Evolutionary conservation across 2,888 invertebrate species (phyloP).

Genomic region (Pasiphila rectangulata): DNA sequence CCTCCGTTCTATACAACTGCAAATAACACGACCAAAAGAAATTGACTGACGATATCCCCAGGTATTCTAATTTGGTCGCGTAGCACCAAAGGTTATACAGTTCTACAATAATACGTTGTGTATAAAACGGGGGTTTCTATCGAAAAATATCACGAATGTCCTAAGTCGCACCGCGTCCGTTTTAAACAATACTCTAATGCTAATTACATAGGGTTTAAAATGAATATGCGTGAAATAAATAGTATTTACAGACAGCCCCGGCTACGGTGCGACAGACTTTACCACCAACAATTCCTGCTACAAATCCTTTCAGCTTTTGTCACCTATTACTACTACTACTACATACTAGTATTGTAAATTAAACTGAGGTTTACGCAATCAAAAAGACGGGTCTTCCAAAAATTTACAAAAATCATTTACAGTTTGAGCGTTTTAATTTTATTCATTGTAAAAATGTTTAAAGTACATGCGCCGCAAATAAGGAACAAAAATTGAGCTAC

Average conservation of each 20-base stretch:
- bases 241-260: constrained; percentile 55
- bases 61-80: background rate
- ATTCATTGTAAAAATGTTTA: background rate
- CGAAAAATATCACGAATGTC: constrained; percentile 62
- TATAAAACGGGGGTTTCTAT: constrained; percentile 48
- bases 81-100: constrained; percentile 1
- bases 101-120: too few relatives aligned
- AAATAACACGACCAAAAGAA: background rate
- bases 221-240: constrained; percentile 49
- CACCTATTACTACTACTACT: constrained; percentile 15
- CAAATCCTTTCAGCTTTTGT: constrained; percentile 62
- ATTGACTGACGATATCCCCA: too few relatives aligned
- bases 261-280: constrained; percentile 41
- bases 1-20: constrained; percentile 13
- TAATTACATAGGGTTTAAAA: constrained; percentile 37
- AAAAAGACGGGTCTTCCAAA: background rate
- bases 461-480: constrained; percentile 17
- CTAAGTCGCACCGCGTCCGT: constrained; percentile 27
- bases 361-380: background rate
- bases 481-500: constrained; percentile 17
- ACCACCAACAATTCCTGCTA: constrained; percentile 50
- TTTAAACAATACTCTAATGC: constrained; percentile 36
- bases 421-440: background rate
- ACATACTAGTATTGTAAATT: constrained; percentile 20
- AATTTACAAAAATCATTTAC: background rate